Percentiles rank a stretch among this genome's conserved stretches.
phyloP scores from a whole-genome alignment of 2,888 invertebrate genomes.

The Phaonia tiefii region DNA sequence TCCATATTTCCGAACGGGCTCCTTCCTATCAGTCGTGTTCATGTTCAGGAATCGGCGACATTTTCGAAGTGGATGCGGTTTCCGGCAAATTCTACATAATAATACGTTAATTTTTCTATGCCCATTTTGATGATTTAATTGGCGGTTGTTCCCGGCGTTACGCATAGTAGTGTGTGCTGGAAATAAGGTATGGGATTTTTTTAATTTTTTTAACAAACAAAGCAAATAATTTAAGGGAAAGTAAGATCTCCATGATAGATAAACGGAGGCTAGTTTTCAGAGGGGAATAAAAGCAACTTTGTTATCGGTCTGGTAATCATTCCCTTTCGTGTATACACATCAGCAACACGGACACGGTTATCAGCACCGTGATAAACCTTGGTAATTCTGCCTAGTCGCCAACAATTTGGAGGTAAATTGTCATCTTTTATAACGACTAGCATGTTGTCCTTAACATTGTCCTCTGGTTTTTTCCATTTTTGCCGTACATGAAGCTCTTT shows the following conservation, averaged over 20 bases:
- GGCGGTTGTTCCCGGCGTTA: not conserved
- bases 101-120: not conserved
- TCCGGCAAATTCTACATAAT: not conserved
- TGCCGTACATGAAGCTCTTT: not conserved
- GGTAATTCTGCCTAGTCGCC: not conserved
- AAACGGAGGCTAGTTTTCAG: too few relatives aligned
- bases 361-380: not conserved
- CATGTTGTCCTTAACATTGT: not conserved
- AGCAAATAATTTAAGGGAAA: not conserved
- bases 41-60: not conserved
- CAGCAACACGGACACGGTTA: conserved; percentile 3
- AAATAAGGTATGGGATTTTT: not conserved
- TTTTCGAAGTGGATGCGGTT: not conserved
- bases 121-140: not conserved
- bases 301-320: too few relatives aligned
- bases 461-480: not conserved
- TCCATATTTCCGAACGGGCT: not conserved
- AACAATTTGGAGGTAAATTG: not conserved
- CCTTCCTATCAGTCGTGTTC: not conserved
- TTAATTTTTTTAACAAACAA: not conserved
- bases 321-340: not conserved
- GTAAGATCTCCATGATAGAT: not conserved
- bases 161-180: not conserved
- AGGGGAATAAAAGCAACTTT: too few relatives aligned
- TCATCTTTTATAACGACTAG: conserved; percentile 18